phyloP scores from a whole-genome alignment of 2,797 vertebrate genomes.

The Falco cherrug region DNA sequence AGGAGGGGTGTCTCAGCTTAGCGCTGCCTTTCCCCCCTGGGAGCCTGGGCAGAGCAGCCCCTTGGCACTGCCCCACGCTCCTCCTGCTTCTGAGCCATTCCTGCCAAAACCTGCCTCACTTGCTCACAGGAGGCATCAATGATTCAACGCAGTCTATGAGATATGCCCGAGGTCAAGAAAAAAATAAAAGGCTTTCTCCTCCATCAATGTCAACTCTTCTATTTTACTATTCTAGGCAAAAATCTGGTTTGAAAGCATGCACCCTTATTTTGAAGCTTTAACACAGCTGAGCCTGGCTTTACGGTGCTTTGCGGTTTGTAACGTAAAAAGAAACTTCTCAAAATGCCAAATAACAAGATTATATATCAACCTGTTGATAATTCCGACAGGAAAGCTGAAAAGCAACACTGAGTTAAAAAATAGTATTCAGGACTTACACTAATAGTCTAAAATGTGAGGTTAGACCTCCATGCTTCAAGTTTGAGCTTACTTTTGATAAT shows the following conservation, averaged over 20 bases:
- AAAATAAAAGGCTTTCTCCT: not conserved
- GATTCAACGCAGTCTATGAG: not conserved
- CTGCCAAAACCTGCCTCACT: not conserved
- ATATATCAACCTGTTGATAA: constrained; percentile 76
- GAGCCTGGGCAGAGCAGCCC: not conserved
- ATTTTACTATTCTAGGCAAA: not conserved
- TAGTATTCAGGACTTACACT: not conserved
- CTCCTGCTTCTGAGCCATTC: not conserved
- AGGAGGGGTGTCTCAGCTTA: not conserved
- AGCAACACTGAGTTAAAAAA: constrained; percentile 30
- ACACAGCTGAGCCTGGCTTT: not conserved
- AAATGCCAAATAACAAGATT: constrained; percentile 28
- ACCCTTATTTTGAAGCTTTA: not conserved
- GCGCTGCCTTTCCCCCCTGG: not conserved
- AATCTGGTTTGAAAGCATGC: not conserved
- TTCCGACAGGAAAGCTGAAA: not conserved
- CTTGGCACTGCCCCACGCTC: not conserved
- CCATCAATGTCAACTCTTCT: not conserved
- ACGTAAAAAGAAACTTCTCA: not conserved
- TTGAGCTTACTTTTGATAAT: constrained; percentile 59
- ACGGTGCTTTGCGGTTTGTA: not conserved
- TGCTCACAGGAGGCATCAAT: not conserved
- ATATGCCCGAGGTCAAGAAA: not conserved
- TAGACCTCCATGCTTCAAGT: not conserved
- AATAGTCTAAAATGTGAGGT: constrained; percentile 35